Conservation (phyloP, 2,888 invertebrate genomes). For the Rhagonycha lutea region DNA sequence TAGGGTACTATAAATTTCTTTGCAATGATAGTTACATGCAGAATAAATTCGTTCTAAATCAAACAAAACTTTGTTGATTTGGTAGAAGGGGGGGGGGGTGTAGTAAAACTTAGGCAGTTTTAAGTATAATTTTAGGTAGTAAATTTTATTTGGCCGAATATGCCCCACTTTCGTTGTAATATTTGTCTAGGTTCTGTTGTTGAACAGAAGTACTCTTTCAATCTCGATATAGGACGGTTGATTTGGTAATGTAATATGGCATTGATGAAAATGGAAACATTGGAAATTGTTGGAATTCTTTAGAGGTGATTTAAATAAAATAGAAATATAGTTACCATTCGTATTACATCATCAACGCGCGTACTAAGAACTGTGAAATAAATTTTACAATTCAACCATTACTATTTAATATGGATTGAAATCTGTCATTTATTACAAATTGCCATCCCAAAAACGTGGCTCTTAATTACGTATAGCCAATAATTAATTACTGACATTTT, state of each 20-base stretch:
- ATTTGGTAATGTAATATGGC: not conserved
- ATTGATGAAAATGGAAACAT: not conserved
- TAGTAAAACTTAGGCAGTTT: not conserved
- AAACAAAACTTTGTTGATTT: no score
- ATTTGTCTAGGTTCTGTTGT: not conserved
- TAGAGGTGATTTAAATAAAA: not conserved
- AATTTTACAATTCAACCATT: not conserved
- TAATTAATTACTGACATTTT: conserved; percentile 43
- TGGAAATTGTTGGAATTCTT: not conserved
- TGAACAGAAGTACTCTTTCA: no score
- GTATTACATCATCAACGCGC: not conserved
- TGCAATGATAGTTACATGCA: no score
- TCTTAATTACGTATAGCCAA: conserved; percentile 43
- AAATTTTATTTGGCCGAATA: not conserved
- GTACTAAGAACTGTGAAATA: not conserved
- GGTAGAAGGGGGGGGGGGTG: no score
- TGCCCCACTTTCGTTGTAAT: not conserved
- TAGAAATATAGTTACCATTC: not conserved
- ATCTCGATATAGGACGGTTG: not conserved
- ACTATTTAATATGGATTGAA: conserved; percentile 1
- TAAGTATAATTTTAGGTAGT: not conserved
- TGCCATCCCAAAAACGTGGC: conserved; percentile 33
- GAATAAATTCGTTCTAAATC: no score
- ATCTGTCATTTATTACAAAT: conserved; percentile 26
- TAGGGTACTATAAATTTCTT: no score